These are phyloP conservation scores for Oryzias curvinotus DNA, from an alignment of 2,113 vertebrate species.

Conservation along the genomic window DNA sequence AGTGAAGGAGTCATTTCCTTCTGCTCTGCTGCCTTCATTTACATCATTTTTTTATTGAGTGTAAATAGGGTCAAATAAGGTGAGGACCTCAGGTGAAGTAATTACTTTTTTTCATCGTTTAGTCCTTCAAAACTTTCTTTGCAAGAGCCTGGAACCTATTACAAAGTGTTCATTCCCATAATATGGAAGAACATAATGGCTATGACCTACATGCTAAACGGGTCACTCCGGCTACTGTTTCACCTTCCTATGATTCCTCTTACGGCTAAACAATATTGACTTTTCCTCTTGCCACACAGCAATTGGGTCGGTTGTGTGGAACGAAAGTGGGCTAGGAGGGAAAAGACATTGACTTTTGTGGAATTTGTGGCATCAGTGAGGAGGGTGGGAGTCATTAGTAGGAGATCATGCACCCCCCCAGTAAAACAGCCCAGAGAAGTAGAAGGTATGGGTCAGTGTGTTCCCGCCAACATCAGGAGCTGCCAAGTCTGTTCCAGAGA, in stretches of 20 bases:
- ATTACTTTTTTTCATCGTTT: slow-evolving; percentile 44
- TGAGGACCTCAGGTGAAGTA: slow-evolving; percentile 25
- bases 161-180: slow-evolving; percentile 39
- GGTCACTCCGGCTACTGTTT: slow-evolving; percentile 34
- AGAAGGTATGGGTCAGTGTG: slow-evolving; percentile 63
- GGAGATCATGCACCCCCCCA: slow-evolving; percentile 44
- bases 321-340: slow-evolving; percentile 33
- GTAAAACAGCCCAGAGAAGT: slow-evolving; percentile 26
- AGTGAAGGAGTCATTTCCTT: background rate
- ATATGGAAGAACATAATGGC: slow-evolving; percentile 29
- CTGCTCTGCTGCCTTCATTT: slow-evolving; percentile 1
- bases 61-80: slow-evolving; percentile 41
- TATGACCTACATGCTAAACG: slow-evolving; percentile 34
- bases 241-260: slow-evolving; percentile 33
- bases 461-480: slow-evolving; percentile 41
- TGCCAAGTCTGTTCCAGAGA: slow-evolving; percentile 53
- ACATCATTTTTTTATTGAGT: slow-evolving; percentile 18
- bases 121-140: slow-evolving; percentile 43
- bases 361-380: slow-evolving; percentile 57
- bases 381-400: slow-evolving; percentile 58
- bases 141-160: slow-evolving; percentile 37
- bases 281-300: slow-evolving; percentile 22
- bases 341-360: slow-evolving; percentile 50
- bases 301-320: slow-evolving; percentile 18
- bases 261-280: slow-evolving; percentile 41